Evolutionary conservation across 1,140 invertebrate genomes (phyloP).

Genomic region (Kradibia gibbosae): DNA sequence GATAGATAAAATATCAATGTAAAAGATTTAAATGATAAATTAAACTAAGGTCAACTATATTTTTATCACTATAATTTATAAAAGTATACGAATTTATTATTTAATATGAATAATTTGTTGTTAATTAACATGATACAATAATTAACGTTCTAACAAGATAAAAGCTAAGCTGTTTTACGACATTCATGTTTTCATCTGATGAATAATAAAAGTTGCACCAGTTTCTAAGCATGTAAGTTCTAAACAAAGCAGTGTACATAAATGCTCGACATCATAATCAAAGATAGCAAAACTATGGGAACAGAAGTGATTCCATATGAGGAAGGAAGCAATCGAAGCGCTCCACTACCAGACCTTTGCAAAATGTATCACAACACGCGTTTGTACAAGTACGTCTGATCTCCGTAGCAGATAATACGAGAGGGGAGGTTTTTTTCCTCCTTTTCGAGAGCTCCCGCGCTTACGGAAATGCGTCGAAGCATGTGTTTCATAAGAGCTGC

Average conservation of each 20-base stretch:
- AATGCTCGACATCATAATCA: not conserved
- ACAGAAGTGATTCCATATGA: not conserved
- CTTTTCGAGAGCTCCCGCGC: constrained; percentile 5
- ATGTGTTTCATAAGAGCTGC: constrained; percentile 63
- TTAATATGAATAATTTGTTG: no score
- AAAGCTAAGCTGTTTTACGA: not conserved
- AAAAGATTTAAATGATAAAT: no score
- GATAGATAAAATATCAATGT: no score
- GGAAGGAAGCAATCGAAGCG: not conserved
- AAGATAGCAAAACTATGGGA: not conserved
- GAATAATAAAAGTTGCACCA: not conserved
- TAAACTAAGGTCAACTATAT: no score
- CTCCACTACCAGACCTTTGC: not conserved
- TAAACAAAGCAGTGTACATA: not conserved
- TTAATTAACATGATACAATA: no score
- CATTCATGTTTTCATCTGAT: not conserved
- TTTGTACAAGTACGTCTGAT: not conserved
- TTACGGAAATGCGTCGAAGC: constrained; percentile 49
- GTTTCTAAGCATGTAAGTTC: no score
- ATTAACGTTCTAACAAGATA: not conserved
- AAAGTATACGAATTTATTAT: no score
- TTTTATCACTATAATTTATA: no score
- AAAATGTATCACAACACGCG: not conserved
- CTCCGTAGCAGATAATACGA: not conserved
- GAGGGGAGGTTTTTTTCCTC: constrained; percentile 28